Evolutionary conservation across 2,888 invertebrate species (phyloP).

Genomic region (Ophion ellenae): DNA sequence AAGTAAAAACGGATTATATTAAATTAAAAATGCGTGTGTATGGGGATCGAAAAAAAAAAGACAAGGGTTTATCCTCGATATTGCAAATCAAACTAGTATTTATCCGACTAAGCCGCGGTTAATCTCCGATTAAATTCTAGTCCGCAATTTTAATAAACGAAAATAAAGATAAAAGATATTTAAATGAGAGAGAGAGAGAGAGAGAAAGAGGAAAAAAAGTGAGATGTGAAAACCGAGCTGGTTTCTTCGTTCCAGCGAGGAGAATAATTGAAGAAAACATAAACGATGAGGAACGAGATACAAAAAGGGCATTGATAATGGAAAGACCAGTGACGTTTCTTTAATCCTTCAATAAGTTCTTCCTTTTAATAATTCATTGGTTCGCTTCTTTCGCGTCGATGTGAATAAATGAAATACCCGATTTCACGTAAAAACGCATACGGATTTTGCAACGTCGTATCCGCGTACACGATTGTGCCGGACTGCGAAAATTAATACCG

Average conservation of each 20-base stretch:
- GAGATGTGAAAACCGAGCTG: slow-evolving; percentile 29
- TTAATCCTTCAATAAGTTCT: slow-evolving; percentile 60
- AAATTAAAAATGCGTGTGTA: slow-evolving; percentile 36
- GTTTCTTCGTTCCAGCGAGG: slow-evolving; percentile 45
- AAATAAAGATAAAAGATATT: slow-evolving; percentile 63
- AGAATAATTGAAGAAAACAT: slow-evolving; percentile 60
- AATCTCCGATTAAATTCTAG: slow-evolving; percentile 83
- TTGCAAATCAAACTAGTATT: slow-evolving; percentile 82
- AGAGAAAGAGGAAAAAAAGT: slow-evolving; percentile 12
- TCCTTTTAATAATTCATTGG: slow-evolving; percentile 68
- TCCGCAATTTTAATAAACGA: slow-evolving; percentile 77
- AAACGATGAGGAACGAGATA: slow-evolving; percentile 32
- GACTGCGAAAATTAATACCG: slow-evolving; percentile 44
- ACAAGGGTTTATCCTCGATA: slow-evolving; percentile 76
- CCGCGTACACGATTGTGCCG: slow-evolving; percentile 67
- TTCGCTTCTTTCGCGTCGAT: slow-evolving; percentile 69
- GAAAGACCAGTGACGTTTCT: slow-evolving; percentile 76
- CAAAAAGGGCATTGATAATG: slow-evolving; percentile 76
- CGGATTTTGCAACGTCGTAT: slow-evolving; percentile 58
- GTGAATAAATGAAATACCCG: slow-evolving; percentile 63
- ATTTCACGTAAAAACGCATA: slow-evolving; percentile 69
- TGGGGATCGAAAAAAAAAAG: slow-evolving; percentile 28
- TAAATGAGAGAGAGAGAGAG: slow-evolving; percentile 58
- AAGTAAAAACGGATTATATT: slow-evolving; percentile 28
- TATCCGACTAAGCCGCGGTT: slow-evolving; percentile 82